These are phyloP conservation scores for Acrobasis consociella DNA, from an alignment of 2,888 invertebrate genomes.

Conservation along the genomic window DNA sequence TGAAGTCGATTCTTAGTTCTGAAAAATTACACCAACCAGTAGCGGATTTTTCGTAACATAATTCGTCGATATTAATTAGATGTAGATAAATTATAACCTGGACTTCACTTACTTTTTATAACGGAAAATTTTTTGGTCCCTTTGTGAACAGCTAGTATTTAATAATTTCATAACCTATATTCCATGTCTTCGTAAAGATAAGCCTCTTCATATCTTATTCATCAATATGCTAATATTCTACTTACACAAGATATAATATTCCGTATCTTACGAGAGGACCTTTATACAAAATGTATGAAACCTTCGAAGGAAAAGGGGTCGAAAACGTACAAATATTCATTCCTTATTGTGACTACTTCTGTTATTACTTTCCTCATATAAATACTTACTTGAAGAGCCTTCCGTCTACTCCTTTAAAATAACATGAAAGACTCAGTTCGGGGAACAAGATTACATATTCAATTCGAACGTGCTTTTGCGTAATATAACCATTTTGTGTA, in stretches of 20 bases:
- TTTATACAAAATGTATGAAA: conserved; percentile 20
- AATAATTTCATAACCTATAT: too few relatives aligned
- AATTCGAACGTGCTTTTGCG: conserved; percentile 63
- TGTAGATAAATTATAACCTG: too few relatives aligned
- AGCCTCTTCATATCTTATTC: conserved; percentile 8
- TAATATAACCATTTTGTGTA: conserved; percentile 67
- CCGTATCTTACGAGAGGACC: conserved; percentile 10
- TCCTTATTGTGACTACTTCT: conserved; percentile 48
- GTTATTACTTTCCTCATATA: conserved; percentile 46
- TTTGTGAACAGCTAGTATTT: too few relatives aligned
- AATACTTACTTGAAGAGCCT: conserved; percentile 44
- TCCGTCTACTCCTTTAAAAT: conserved; percentile 50
- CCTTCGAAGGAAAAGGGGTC: conserved; percentile 15
- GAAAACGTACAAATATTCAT: conserved; percentile 37
- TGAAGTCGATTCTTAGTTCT: too few relatives aligned
- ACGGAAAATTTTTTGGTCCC: too few relatives aligned
- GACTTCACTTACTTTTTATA: too few relatives aligned
- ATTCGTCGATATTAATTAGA: too few relatives aligned
- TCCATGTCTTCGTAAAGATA: not conserved
- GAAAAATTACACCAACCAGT: too few relatives aligned
- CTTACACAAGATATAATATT: conserved; percentile 9
- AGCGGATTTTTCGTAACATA: too few relatives aligned
- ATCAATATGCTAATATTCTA: conserved; percentile 3
- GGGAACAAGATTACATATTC: conserved; percentile 53
- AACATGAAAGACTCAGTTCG: conserved; percentile 63